A percentile compares a stretch with the other conserved stretches of the same genome.
These are phyloP conservation scores for Cerceris ruficornis DNA, from an alignment of 2,888 invertebrate genomes.

Conservation along the genomic window DNA sequence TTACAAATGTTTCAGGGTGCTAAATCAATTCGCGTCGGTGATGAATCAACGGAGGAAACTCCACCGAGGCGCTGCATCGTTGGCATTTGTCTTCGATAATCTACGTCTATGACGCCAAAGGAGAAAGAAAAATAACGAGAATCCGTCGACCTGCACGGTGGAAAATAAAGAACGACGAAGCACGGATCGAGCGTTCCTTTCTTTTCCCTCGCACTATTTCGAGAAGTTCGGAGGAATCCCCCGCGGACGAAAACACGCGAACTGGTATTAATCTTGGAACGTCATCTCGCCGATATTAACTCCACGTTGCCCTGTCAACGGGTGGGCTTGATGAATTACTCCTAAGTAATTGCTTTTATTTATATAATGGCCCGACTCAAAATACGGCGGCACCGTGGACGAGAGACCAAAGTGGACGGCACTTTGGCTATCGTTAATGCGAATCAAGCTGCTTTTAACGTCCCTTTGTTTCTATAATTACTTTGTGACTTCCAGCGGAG, in stretches of 20 bases:
- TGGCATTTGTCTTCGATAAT: slow-evolving; percentile 42
- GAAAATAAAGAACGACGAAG: not conserved
- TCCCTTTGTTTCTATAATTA: no score
- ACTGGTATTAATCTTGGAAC: slow-evolving; percentile 51
- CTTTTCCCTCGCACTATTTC: slow-evolving; percentile 30
- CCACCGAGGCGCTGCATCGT: slow-evolving; percentile 20
- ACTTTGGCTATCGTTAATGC: no score
- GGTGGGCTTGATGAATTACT: slow-evolving; percentile 33
- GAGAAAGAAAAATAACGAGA: slow-evolving; percentile 12
- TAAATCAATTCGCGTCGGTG: slow-evolving; percentile 43
- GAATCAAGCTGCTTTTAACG: not conserved
- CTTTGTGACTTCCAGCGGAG: no score
- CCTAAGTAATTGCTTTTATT: slow-evolving; percentile 17
- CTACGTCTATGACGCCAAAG: slow-evolving; percentile 22
- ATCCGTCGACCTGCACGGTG: slow-evolving; percentile 6
- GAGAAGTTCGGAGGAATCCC: slow-evolving; percentile 17
- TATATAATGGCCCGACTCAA: slow-evolving; percentile 1
- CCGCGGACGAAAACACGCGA: slow-evolving; percentile 37
- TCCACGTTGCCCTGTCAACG: slow-evolving; percentile 22
- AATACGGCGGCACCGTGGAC: not conserved
- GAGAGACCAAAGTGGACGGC: no score
- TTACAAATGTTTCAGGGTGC: slow-evolving; percentile 13
- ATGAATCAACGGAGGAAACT: slow-evolving; percentile 34
- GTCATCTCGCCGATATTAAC: slow-evolving; percentile 38
- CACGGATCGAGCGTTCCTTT: not conserved